These are phyloP conservation scores for Oncorhynchus clarkii DNA, from an alignment of 2,113 vertebrate genomes.

Conservation along the genomic window DNA sequence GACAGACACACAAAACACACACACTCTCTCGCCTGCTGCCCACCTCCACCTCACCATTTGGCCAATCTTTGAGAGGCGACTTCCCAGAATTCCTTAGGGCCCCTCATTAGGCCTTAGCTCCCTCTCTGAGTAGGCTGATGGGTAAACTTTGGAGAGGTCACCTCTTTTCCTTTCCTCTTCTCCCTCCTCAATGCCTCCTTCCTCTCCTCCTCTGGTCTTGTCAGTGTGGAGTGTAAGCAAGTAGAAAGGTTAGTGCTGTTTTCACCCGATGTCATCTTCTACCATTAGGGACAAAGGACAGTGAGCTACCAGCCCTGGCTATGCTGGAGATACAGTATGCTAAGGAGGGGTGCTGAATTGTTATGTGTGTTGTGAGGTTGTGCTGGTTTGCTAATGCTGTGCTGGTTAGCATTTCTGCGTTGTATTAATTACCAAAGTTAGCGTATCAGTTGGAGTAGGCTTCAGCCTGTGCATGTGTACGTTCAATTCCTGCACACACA, in stretches of 20 bases:
- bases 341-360: not conserved
- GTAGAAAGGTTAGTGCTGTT: constrained; percentile 70
- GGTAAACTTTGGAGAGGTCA: constrained; percentile 79
- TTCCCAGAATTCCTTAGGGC: constrained; percentile 69
- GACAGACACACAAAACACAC: constrained; percentile 35
- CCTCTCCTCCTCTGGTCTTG: constrained; percentile 55
- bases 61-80: constrained; percentile 61
- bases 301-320: constrained; percentile 33
- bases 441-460: too few species aligned
- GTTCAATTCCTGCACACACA: not conserved
- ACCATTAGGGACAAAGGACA: constrained; percentile 66
- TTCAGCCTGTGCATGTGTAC: not conserved
- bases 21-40: constrained; percentile 9
- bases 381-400: too few species aligned
- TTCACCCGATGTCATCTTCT: constrained; percentile 56
- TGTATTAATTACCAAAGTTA: too few species aligned
- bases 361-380: too few species aligned
- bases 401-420: too few species aligned
- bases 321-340: constrained; percentile 4
- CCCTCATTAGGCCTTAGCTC: constrained; percentile 70
- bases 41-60: constrained; percentile 58
- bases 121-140: constrained; percentile 55
- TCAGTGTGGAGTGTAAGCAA: constrained; percentile 73
- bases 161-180: constrained; percentile 54
- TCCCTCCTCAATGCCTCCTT: constrained; percentile 46